Evolutionary conservation across 64 coral and sea anemone genomes (phyloP), one percentile per base, ranked within the genome.

Genomic region (Anthopleura sola): DNA sequence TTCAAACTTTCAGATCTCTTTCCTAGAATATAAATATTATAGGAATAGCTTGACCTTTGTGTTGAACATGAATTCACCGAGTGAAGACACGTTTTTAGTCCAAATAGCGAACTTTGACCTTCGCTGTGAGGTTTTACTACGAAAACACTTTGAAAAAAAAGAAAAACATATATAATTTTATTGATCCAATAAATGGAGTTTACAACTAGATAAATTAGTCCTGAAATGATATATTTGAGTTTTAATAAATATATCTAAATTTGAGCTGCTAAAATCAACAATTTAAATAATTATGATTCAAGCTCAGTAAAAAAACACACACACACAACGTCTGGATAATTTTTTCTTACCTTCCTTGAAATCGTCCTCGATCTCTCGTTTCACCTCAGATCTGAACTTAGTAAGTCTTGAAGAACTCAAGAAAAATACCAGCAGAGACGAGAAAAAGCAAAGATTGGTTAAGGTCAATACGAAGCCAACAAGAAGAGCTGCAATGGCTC

Each of bases 361-460:
- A 39, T 99, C 97, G 47, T 99, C 92, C 75, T 99, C 97, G 33
- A 99, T 80, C 68, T 92, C 88, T 47, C 81, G 88, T 84, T 99
- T 99, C 17, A 92, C 75, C 9, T 99, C 93, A 36, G 97, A 78
- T 80, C 91, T 94, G 53, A 92, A 94, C 79, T 91, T 99, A 36
- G 97, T 99, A 20, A 99, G 71, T 32, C 82, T 87, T 0, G 97
- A 99, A 39, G 89, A 91, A 64, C 87, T 85, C 28, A 99, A 56
- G 60, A 87, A 95, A 68, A 99, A 95, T 21, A 89, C 86, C 5
- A 94, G 37, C 28, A 94, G 85, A 5, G 92, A 94, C 28, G 92
- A 54, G 78, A 99, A 99, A 39, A 99, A 99, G 50, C 97, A 99
- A 6, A 99, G 83, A 82, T 95, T 99, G 36, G 88, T 89, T 26